Evolutionary conservation across 2,888 invertebrate species (phyloP).

Genomic region (Folsomia manolachei): DNA sequence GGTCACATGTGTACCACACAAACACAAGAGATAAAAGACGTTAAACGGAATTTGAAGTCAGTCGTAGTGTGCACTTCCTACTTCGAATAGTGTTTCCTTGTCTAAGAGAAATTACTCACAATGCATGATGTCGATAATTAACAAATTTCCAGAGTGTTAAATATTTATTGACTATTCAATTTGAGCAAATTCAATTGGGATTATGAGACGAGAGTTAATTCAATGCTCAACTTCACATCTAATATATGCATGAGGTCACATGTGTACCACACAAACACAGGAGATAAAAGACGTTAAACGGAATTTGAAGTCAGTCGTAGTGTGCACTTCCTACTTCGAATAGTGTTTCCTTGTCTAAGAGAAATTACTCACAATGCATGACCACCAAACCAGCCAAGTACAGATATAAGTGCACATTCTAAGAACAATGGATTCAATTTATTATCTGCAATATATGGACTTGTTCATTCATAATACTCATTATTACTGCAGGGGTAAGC

Average conservation of each 20-base stretch:
- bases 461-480: too few species aligned
- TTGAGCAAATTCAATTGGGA: too few species aligned
- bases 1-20: neutral
- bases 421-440: neutral
- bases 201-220: too few species aligned
- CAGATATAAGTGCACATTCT: too few species aligned
- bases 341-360: constrained; percentile 18
- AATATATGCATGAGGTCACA: neutral
- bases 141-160: neutral
- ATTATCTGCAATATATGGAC: too few species aligned
- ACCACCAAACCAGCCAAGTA: too few species aligned
- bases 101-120: constrained; percentile 21
- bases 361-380: constrained; percentile 22
- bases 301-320: constrained; percentile 3
- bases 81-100: constrained; percentile 15
- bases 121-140: constrained; percentile 13
- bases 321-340: constrained; percentile 19
- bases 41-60: constrained; percentile 2
- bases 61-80: constrained; percentile 18
- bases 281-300: neutral
- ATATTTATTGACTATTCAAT: neutral
- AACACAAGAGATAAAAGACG: too few species aligned
- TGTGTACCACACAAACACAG: neutral
- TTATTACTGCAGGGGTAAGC: too few species aligned
- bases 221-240: neutral